Evolutionary conservation across 2,888 invertebrate genomes (phyloP), one percentile per base, ranked within the genome.

Genomic region (Scelioninae gen. 1): DNA sequence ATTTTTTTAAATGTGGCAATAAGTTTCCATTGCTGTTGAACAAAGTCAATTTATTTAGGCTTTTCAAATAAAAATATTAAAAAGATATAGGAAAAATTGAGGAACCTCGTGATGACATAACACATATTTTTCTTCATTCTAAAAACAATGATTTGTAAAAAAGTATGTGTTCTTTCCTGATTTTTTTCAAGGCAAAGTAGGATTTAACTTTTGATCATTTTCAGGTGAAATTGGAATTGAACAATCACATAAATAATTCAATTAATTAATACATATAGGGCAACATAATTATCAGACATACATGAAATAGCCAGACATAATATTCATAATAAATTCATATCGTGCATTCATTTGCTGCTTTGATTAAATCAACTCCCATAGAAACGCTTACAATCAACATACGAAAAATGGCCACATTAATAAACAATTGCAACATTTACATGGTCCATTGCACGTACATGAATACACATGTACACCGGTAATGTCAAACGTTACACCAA

Each of bases 361-460:
- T 81, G 74, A 82, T 82, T 74, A 72, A 78, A 82, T 74, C 69
- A 68, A 69, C 69, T 51, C 62, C 74, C 68, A 63, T 40, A 77
- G 72, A 78, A 66, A 71, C 63, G 62, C 68, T 56, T 74, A 74
- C 72, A 74, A 62, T 62, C 53, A 78, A 32, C 63, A 68, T 63
- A 77, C 68, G 68, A 82, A 82, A 82, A 82, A 74, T 74, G 38
- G 65, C 34, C 56, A 51, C 68, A 63, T 77, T 82, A 82, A 78
- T 78, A 82, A 78, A 82, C 74, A 72, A 74, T 78, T 31, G 82
- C 65, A 55, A 43, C 49, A 38, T 66, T 82, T 53, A 60, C 56
- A 40, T 45, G 63, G 62, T 32, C 29, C 38, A 16, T 15, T 45
- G 47, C 47, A 29, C 29, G 23, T 29, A 49, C 43, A n/a, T 40